Evolutionary conservation across 2,888 invertebrate species (phyloP).

Genomic region (Unio delphinus): DNA sequence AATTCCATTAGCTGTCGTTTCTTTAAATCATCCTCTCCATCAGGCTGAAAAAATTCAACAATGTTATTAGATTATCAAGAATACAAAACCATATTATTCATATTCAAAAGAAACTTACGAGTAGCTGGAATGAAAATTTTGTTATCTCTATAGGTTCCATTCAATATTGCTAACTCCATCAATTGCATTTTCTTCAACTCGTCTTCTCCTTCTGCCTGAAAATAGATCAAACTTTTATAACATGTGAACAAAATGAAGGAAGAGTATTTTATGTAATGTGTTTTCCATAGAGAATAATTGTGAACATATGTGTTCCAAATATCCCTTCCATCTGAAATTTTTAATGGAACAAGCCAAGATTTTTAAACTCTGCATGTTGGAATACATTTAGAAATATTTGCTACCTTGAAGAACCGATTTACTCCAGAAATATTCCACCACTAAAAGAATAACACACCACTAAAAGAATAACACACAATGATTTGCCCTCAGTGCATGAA

Average conservation of each 20-base stretch:
- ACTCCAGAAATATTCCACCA: too few relatives aligned
- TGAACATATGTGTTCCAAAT: too few relatives aligned
- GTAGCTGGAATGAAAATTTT: conserved; percentile 51
- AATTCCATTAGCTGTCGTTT: conserved; percentile 99
- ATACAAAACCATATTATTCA: conserved; percentile 5
- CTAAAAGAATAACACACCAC: too few relatives aligned
- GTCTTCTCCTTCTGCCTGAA: conserved; percentile 99
- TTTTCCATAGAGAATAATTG: too few relatives aligned
- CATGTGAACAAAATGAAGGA: background rate
- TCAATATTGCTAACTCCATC: conserved; percentile 99
- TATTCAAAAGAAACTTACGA: conserved; percentile 50
- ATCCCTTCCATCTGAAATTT: too few relatives aligned
- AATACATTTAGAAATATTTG: too few relatives aligned
- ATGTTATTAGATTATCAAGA: conserved; percentile 1
- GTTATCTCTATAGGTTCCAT: conserved; percentile 96
- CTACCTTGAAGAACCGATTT: too few relatives aligned
- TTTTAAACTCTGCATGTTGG: too few relatives aligned
- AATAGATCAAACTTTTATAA: conserved; percentile 12
- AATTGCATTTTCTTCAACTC: conserved; percentile 99
- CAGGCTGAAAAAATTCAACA: conserved; percentile 81
- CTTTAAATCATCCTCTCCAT: conserved; percentile 99
- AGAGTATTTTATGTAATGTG: too few relatives aligned
- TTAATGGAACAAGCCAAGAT: too few relatives aligned
- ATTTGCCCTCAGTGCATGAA: too few relatives aligned
- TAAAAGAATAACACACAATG: too few relatives aligned